Base-by-base conservation (phyloP, 2,888 invertebrate genomes). In the Eupithecia inturbata region DNA sequence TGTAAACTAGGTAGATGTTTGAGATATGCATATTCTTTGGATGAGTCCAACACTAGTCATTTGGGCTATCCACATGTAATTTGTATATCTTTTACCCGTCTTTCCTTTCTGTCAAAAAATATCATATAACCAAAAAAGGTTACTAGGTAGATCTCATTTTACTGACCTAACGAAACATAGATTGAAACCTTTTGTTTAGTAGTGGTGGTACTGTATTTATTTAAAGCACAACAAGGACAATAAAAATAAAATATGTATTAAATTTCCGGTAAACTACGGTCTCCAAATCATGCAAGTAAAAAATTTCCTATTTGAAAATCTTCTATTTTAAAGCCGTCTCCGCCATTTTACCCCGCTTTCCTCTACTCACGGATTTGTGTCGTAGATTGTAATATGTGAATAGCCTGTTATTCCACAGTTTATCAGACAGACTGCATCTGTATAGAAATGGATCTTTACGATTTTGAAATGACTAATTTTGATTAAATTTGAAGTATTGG, bases 321-420 rank as follows among this genome's bases (percentile, higher is more conserved):
- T 57, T 57, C 12, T 14, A 14, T 26, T 14, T 28, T 16, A 16
- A n/a, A 60, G 16, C 28, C 19, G 6, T 31, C 1, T 6, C 14
- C 16, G 10, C 19, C 60, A 31, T 31, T 62, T 60, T 16, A 19
- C 31, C 62, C 31, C 19, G 31, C 1, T 31, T 3, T 62, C 28
- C 62, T 19, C 28, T 62, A 62, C 62, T 62, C 62, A 62, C 28
- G 62, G 62, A 62, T 62, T 62, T 62, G 28, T 62, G 62, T 62
- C 26, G 26, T 26, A 39, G 26, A 39, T 67, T 28, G 39, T 26
- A 67, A 5, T 67, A 81, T 81, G 62, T 31, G 62, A 31, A 16
- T 31, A 7, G 31, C 31, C 31, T 31, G 31, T 62, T 62, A 62
- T 62, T 19, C 62, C 62, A 57, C 14, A 57, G 26, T 57, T 57